These are phyloP conservation scores for Argynnis bischoffii DNA, from an alignment of 2,888 invertebrate species.

Conservation along the genomic window DNA sequence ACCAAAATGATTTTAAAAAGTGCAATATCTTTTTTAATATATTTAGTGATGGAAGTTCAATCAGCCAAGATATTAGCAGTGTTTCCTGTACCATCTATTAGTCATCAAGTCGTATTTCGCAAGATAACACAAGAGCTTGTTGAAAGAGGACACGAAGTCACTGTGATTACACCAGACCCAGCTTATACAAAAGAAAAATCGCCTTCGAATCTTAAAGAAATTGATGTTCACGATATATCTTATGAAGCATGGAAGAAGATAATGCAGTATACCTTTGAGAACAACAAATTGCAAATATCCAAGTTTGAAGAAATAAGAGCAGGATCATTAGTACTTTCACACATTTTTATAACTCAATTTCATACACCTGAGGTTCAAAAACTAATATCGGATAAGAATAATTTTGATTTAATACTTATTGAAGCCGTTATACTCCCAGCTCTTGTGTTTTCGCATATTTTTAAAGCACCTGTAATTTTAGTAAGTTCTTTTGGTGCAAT, in stretches of 20 bases:
- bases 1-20: not conserved
- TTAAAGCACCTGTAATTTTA: constrained; percentile 50
- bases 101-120: constrained; percentile 51
- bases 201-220: constrained; percentile 53
- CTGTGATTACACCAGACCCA: constrained; percentile 59
- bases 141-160: constrained; percentile 60
- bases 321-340: not conserved
- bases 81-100: constrained; percentile 58
- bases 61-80: constrained; percentile 55
- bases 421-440: constrained; percentile 48
- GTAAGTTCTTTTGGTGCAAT: constrained; percentile 48
- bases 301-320: constrained; percentile 29
- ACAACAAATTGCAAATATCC: not conserved
- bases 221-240: constrained; percentile 53
- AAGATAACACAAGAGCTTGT: constrained; percentile 54
- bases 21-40: not conserved
- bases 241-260: constrained; percentile 45
- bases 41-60: not conserved
- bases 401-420: constrained; percentile 52
- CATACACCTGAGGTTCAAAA: constrained; percentile 35
- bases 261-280: not conserved
- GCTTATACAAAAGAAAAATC: constrained; percentile 48
- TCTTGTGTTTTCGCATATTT: constrained; percentile 50
- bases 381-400: constrained; percentile 35
- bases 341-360: constrained; percentile 39